Evolutionary conservation across 2,797 vertebrate genomes (phyloP), one percentile per base, ranked within the genome.

Genomic region (Stomatorhinus walkeri): DNA sequence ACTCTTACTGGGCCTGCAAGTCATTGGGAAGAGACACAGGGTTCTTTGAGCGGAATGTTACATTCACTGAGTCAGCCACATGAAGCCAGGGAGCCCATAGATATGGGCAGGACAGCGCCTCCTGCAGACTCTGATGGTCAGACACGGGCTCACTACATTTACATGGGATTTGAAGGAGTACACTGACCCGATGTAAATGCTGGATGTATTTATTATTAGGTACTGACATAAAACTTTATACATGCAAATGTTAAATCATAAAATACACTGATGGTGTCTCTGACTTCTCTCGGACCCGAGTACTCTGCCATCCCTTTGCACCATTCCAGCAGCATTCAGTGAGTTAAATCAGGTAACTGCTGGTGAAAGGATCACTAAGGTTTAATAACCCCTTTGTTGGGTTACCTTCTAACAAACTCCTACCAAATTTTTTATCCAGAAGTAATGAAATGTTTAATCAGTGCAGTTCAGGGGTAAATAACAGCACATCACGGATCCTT

Each of bases 361-460:
- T 36, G 24, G 7, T 68, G 64, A 68, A 68, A 4, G 24, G 28
- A 14, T 24, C 8, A 32, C 22, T 68, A 19, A 54, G 52, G 19
- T 56, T 56, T 56, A 56, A 56, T 36, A 12, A 12, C 12, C 32
- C 68, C 24, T 14, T 14, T 32, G 28, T 76, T 32, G 1, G 68
- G 68, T 40, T 19, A 19, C 4, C 28, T 64, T 64, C 61, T 64
- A 43, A 56, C 54, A 56, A 56, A 56, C 54, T 56, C 19, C 19
- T 56, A 56, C 9, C 40, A 24, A 36, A 49, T 28, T 28, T 87
- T 48, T 88, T 90, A 92, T 91, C 40, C 48, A 91, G 88, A 91
- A 89, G 89, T 93, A 92, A 92, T 93, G 91, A 92, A 92, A 91
- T 93, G 91, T 91, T 91, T 91, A 92, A 92, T 93, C 89, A 92